Base-by-base conservation (phyloP, 2,888 invertebrate species). In the Brenthis ino region DNA sequence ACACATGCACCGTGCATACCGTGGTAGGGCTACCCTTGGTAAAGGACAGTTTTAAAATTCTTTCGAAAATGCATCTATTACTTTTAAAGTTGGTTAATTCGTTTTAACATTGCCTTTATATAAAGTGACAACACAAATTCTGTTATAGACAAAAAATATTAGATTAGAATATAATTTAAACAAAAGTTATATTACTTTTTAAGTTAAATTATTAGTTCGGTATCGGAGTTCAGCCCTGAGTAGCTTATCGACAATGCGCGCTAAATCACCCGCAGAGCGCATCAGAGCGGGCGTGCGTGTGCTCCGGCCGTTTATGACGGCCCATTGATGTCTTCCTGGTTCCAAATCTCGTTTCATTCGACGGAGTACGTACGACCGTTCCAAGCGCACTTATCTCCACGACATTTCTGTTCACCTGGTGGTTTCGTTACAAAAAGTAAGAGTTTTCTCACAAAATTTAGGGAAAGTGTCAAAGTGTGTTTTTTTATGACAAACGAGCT, bases 211-310 rank as follows among this genome's bases (percentile, higher is more conserved):
- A 43, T 43, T 43, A 2, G 37, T 43, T n/a, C n/a, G n/a, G n/a
- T n/a, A n/a, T n/a, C 28, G 4, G 78, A 77, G 80, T 33, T 70
- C 82, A 88, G 66, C 88, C 89, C 88, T 89, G 79, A 74, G 75
- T 72, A 75, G 77, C 79, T 77, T 73, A 80, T 79, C 77, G 81
- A 84, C 85, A 86, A 85, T 83, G 82, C 80, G 75, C 81, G 85
- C 80, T 84, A 87, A 89, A 88, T 91, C 89, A 90, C 89, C 89
- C 89, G 88, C 89, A 82, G 85, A 88, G 89, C 79, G 75, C 76
- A 74, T 73, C 74, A 66, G 65, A 71, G 77, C 76, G 72, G 70
- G 76, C 78, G 79, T 71, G 79, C 78, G 75, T 79, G 84, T 83
- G 84, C 82, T 80, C 80, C 80, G 78, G 68, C 67, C 74, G 74